These are phyloP conservation scores for Benthosema pterotum DNA, from an alignment of 2,797 vertebrate species.

Conservation along the genomic window DNA sequence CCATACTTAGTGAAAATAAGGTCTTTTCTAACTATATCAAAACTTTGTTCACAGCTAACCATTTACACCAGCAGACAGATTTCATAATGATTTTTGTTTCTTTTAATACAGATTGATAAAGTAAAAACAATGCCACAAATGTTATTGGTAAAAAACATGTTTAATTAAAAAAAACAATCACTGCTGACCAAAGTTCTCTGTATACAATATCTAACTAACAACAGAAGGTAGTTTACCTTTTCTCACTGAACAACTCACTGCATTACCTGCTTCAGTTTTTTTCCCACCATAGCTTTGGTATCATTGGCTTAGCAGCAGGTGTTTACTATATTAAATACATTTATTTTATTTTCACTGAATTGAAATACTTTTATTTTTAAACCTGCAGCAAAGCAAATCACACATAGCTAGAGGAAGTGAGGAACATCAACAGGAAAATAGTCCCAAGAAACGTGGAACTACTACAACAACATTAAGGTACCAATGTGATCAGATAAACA, in stretches of 20 bases:
- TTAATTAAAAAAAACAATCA: slow-evolving; percentile 31
- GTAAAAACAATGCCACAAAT: slow-evolving; percentile 43
- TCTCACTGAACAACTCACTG: slow-evolving; percentile 28
- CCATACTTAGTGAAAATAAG: slow-evolving; percentile 3
- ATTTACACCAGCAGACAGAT: not conserved
- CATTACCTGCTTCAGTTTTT: no score
- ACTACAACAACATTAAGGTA: not conserved
- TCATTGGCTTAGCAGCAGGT: no score
- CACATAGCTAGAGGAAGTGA: no score
- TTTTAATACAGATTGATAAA: slow-evolving; percentile 24
- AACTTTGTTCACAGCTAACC: not conserved
- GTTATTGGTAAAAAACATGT: slow-evolving; percentile 43
- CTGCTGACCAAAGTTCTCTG: slow-evolving; percentile 17
- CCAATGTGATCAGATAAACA: not conserved
- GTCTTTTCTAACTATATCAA: not conserved
- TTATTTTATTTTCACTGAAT: no score
- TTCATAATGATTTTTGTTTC: not conserved
- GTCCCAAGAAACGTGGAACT: no score
- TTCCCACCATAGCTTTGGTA: no score
- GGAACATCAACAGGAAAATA: no score
- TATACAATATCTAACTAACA: slow-evolving; percentile 30
- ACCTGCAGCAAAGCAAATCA: no score
- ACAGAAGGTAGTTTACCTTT: slow-evolving; percentile 8
- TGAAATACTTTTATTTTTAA: no score
- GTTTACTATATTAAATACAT: no score